These are phyloP conservation scores for Theristicus caerulescens DNA, from an alignment of 2,113 vertebrate genomes.

Conservation along the genomic window DNA sequence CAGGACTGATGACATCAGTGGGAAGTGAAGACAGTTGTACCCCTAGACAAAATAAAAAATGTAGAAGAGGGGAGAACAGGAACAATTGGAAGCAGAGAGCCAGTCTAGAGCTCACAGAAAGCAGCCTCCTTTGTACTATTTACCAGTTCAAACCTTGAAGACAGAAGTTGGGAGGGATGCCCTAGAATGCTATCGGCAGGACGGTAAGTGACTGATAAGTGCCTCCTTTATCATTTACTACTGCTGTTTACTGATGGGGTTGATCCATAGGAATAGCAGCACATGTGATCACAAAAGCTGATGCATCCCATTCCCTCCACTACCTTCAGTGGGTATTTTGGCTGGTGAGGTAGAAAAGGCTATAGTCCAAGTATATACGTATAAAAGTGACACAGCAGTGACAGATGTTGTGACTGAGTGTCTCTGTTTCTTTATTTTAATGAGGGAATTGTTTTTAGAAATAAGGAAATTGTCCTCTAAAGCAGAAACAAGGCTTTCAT, in stretches of 20 bases:
- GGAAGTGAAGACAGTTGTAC: conserved; percentile 59
- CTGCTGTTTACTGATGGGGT: background rate
- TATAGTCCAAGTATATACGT: background rate
- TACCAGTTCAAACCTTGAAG: background rate
- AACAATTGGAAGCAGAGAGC: conserved; percentile 28
- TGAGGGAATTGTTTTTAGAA: background rate
- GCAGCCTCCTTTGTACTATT: background rate
- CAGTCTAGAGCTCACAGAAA: background rate
- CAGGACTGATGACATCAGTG: conserved; percentile 61
- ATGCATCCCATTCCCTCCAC: background rate
- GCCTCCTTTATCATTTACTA: background rate
- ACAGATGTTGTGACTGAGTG: background rate
- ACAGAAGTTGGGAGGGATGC: background rate
- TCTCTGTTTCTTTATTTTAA: background rate
- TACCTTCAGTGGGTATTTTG: background rate
- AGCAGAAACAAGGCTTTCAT: background rate
- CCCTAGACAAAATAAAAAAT: conserved; percentile 44
- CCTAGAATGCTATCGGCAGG: background rate
- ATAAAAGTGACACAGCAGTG: no score
- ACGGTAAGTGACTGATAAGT: background rate
- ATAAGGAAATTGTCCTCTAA: background rate
- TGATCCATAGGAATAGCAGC: background rate
- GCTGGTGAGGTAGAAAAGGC: background rate
- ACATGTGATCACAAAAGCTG: background rate
- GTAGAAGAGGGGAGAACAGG: background rate